A percentile compares a stretch with the other conserved stretches of the same genome.
phyloP scores from a whole-genome alignment of 2,888 invertebrate species.

The Hylaea fasciaria region DNA sequence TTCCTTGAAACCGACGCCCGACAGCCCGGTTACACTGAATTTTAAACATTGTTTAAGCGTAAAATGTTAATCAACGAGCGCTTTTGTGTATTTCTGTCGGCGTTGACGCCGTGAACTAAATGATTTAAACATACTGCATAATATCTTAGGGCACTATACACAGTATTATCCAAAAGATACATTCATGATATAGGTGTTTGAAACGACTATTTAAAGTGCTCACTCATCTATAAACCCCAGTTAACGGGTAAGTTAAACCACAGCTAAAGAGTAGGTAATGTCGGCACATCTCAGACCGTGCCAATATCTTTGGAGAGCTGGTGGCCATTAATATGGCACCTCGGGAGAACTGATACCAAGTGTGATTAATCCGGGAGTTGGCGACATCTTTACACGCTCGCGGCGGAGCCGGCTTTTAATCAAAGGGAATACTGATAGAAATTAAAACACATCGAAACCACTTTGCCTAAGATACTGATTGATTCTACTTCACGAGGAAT shows the following conservation, averaged over 20 bases:
- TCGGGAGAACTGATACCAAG: slow-evolving; percentile 2
- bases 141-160: neutral
- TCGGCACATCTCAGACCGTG: neutral
- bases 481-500: no score
- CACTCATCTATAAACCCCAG: neutral
- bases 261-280: neutral
- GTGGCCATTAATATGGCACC: neutral
- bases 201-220: neutral
- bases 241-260: neutral
- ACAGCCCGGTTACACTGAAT: slow-evolving; percentile 1
- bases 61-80: neutral
- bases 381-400: neutral
- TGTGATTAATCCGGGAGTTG: neutral
- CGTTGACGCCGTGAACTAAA: neutral
- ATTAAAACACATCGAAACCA: no score
- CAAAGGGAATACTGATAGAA: neutral
- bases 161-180: neutral
- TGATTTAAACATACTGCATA: neutral
- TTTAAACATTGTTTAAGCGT: neutral
- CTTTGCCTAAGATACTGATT: no score
- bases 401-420: neutral
- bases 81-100: neutral
- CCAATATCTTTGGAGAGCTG: neutral
- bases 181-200: no score
- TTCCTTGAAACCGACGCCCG: neutral